These are phyloP conservation scores for Ceuthmochares aereus DNA, from an alignment of 2,113 vertebrate species.

Conservation along the genomic window DNA sequence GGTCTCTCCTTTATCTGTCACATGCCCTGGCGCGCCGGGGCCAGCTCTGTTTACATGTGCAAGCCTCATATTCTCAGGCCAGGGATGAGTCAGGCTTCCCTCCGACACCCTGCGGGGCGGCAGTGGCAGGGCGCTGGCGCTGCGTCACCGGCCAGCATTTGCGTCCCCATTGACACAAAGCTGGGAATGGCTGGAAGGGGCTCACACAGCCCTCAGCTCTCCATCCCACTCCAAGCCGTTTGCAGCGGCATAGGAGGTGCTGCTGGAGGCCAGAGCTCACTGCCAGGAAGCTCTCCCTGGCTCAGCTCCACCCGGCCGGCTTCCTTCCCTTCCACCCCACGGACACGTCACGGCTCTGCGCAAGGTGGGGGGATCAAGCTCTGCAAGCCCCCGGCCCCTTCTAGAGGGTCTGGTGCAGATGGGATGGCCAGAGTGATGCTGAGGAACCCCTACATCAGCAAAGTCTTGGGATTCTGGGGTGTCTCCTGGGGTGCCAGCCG, in stretches of 20 bases:
- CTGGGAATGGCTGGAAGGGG: not conserved
- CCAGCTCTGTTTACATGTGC: constrained; percentile 1
- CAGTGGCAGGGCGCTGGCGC: not conserved
- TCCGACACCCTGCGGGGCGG: not conserved
- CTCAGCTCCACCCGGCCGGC: not conserved
- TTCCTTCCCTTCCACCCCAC: constrained; percentile 43
- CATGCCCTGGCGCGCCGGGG: not conserved
- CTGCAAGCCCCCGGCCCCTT: not conserved
- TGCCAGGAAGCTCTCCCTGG: constrained; percentile 43
- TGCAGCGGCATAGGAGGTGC: not conserved
- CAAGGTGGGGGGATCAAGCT: not conserved
- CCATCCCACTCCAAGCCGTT: not conserved
- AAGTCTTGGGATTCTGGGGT: not conserved
- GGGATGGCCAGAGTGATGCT: not conserved
- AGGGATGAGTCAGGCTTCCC: constrained; percentile 14
- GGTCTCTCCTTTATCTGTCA: not conserved
- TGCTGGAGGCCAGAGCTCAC: not conserved
- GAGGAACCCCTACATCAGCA: not conserved
- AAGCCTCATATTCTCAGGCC: not conserved
- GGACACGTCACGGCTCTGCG: not conserved
- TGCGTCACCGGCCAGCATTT: not conserved
- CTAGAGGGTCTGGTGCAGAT: accelerated
- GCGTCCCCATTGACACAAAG: not conserved
- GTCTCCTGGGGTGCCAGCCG: not conserved
- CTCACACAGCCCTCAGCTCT: not conserved